Percentiles rank a stretch among this genome's conserved stretches.
Conservation (phyloP, 1,140 invertebrate species). For the Triops cancriformis region DNA sequence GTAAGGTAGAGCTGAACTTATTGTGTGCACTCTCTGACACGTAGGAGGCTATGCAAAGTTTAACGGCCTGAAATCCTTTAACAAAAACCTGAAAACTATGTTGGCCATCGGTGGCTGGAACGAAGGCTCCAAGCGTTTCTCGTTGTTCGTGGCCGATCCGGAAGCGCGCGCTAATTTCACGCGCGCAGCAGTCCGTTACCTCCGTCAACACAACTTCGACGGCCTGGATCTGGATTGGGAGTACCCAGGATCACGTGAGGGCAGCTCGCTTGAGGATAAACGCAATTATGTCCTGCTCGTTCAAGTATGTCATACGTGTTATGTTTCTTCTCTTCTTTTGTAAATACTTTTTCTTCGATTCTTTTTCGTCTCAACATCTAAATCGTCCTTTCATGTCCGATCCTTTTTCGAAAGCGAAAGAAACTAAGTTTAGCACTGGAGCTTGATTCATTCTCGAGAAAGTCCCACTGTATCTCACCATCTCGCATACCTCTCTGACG, state of each 20-base stretch:
- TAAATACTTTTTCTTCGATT: background rate
- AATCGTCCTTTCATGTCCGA: background rate
- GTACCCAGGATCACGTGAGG: conserved; percentile 84
- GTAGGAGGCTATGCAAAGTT: conserved; percentile 91
- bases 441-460: background rate
- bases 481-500: background rate
- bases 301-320: conserved; percentile 46
- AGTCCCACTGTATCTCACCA: background rate
- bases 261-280: conserved; percentile 78
- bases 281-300: conserved; percentile 84
- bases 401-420: background rate
- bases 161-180: conserved; percentile 70
- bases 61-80: conserved; percentile 82
- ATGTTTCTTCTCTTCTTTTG: background rate
- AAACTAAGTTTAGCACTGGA: background rate
- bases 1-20: background rate
- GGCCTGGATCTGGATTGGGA: conserved; percentile 95
- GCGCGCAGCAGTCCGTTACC: conserved; percentile 75
- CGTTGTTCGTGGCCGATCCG: conserved; percentile 68
- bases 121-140: conserved; percentile 81
- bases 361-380: background rate
- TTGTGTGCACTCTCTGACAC: background rate
- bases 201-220: conserved; percentile 87
- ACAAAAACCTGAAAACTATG: conserved; percentile 83
- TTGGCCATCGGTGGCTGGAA: conserved; percentile 95